Base-by-base conservation (phyloP, 2,797 vertebrate genomes). In the Vespertilio murinus region DNA sequence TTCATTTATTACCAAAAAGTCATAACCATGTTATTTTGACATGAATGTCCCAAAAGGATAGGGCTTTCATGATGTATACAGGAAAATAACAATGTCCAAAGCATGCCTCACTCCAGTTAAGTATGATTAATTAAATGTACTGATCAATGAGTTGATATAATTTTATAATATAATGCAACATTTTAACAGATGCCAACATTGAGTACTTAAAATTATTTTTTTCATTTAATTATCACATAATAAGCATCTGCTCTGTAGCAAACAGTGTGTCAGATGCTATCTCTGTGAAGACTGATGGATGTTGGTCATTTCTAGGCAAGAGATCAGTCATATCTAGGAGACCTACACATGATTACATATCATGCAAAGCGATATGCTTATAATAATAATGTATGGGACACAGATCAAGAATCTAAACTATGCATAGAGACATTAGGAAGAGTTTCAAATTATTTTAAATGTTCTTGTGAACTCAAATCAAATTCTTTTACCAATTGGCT, bases 81-180 rank as follows among this genome's bases (percentile, higher is more conserved):
- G 5, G n/a, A 90, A 96, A 90, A 77, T 28, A 5, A 82, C 23
- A 85, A 82, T n/a, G 82, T 22, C 14, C 38, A 87, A 93, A 69
- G 30, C 8, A 82, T 74, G 79, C 88, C 33, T 95, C 54, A 90
- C 30, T 95, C 90, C 6, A 71, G 54, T 22, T 33, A 82, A 56
- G 1, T 59, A 40, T 67, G 71, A 61, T 56, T 88, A 52, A 80
- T 69, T 67, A 64, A 93, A 88, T 82, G 5, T 38, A 25, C 11
- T 56, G 56, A 54, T 38, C 40, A 85, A 6, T 81, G 59, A 91
- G 71, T 30, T 85, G 11, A 56, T 78, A 74, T 40, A 59, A 3
- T 65, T 90, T 87, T 93, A n/a, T 74, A 83, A 10, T n/a, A 77
- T 49, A 85, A 70, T 33, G 6, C 2, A 40, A 2, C 54, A 35